Conservation (phyloP, 2,113 vertebrate species). For the Probosciger aterrimus region DNA sequence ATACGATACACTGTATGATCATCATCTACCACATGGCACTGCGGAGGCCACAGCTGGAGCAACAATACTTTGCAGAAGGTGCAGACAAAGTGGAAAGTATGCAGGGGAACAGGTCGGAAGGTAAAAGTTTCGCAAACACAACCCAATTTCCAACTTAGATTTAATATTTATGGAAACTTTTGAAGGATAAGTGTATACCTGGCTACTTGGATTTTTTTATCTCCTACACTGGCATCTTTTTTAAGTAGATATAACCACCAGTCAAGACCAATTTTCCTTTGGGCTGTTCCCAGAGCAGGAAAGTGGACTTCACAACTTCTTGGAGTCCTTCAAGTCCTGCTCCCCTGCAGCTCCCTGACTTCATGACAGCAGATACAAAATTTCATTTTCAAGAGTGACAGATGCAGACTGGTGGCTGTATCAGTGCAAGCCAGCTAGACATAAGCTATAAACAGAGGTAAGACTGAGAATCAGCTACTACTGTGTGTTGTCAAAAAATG, state of each 20-base stretch:
- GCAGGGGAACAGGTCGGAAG: not conserved
- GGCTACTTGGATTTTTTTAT: not conserved
- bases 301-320: not conserved
- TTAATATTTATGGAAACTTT: not conserved
- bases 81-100: not conserved
- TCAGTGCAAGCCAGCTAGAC: not conserved
- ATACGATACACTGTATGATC: fast-evolving
- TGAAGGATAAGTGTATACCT: not conserved
- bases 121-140: not conserved
- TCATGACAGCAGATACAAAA: not conserved
- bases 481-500: not conserved
- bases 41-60: not conserved
- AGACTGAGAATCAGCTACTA: not conserved
- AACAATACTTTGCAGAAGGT: fast-evolving
- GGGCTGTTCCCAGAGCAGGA: not conserved
- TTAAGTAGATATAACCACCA: not conserved
- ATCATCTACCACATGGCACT: not conserved
- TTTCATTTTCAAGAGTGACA: not conserved
- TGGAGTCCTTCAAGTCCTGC: not conserved
- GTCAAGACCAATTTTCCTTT: not conserved
- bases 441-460: not conserved
- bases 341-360: not conserved
- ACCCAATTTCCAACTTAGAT: not conserved
- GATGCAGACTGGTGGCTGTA: not conserved
- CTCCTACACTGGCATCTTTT: not conserved